Conservation (phyloP, 2,797 vertebrate genomes). For the Paratrypauchen microcephalus region DNA sequence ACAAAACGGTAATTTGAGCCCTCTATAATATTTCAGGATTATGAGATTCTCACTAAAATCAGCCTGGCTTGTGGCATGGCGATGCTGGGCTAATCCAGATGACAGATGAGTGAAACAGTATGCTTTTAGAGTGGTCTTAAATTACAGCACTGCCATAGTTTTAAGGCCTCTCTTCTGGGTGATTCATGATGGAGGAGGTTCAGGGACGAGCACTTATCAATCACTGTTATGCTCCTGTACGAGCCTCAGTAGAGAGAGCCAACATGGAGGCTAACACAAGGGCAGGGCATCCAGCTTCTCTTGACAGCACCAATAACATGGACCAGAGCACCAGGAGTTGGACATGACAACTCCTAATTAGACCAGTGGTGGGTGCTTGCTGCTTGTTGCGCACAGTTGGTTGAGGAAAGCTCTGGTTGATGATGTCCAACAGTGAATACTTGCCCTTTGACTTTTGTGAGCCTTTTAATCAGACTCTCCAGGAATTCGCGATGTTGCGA, state of each 20-base stretch:
- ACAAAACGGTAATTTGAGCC: too few relatives aligned
- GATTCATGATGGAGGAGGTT: background rate
- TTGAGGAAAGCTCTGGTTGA: too few relatives aligned
- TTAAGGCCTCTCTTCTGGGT: background rate
- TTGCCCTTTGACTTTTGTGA: too few relatives aligned
- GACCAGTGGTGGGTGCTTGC: too few relatives aligned
- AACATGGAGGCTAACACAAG: background rate
- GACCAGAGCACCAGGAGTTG: too few relatives aligned
- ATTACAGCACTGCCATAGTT: background rate
- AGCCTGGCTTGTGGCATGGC: background rate
- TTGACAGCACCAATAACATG: too few relatives aligned
- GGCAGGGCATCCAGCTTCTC: background rate
- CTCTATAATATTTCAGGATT: too few relatives aligned
- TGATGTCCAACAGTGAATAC: too few relatives aligned
- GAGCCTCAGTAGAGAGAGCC: background rate
- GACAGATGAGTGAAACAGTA: background rate
- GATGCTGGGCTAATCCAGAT: background rate
- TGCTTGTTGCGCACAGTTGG: too few relatives aligned
- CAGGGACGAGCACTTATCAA: background rate
- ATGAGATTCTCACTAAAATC: background rate
- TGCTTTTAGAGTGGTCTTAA: background rate
- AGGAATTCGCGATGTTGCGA: too few relatives aligned
- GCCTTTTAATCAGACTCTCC: too few relatives aligned
- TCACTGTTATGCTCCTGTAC: background rate
- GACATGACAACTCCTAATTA: too few relatives aligned